Evolutionary conservation across 2,797 vertebrate species (phyloP), one percentile per base, ranked within the genome.

Genomic region (Chlorospingus flavigularis): DNA sequence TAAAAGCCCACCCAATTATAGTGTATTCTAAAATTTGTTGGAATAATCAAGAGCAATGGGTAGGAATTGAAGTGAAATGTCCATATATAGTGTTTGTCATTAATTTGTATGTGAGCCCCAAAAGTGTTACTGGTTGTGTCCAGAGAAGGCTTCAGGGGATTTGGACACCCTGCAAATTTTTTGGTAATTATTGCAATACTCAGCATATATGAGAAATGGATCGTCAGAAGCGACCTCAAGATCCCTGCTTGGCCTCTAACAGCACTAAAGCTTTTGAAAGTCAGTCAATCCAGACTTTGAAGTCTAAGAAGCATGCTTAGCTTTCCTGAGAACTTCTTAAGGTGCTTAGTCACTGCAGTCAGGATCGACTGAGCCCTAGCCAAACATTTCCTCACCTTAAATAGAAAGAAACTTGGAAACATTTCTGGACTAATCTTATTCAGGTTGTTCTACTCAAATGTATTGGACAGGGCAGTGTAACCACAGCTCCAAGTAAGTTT

Each of bases 281-380:
- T 75, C 66, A 75, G 71, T 96, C 84, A 92, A 3, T 57, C 71
- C 71, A 92, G 74, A 45, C 89, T 95, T 91, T 85, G 84, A 94
- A 89, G 72, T 71, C 57, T 88, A 80, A 74, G 57, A 90, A 88
- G 77, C 42, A 65, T 11, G 15, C 57, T 94, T 71, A 90, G 30
- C 75, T 77, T 94, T 74, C 68, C 85, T 47, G 65, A 91, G 57
- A 88, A 90, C 65, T 77, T 92, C 89, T 85, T 89, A 92, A 75
- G 82, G 45, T 95, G 91, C 95, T 95, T 96, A 95, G 95, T 95
- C 94, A 95, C 65, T 92, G 94, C 94, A 80, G 90, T 95, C 66
- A 88, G 63, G 68, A 76, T 70, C 0, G 0, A 84, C 89, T 82
- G 89, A 85, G 87, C 76, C 60, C 30, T 90, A 74, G 91, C 90